Conservation (phyloP, 1,140 invertebrate genomes). For the Mercenaria mercenaria region DNA sequence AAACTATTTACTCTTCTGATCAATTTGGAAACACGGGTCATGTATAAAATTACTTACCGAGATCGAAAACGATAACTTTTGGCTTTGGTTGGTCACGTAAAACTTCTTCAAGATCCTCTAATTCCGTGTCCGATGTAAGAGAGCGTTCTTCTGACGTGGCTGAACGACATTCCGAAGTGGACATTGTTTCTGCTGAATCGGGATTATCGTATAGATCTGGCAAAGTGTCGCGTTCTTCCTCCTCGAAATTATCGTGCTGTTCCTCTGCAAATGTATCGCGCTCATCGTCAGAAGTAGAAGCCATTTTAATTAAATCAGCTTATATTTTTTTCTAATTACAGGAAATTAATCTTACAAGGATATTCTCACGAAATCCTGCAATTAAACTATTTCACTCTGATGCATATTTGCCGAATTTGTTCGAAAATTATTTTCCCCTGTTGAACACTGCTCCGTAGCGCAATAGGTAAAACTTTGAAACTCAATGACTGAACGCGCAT, state of each 20-base stretch:
- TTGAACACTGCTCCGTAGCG: neutral
- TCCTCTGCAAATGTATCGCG: neutral
- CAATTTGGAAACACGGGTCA: too few relatives aligned
- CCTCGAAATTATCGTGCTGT: slow-evolving; percentile 11
- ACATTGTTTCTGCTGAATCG: slow-evolving; percentile 48
- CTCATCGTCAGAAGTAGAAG: slow-evolving; percentile 42
- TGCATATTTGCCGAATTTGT: neutral
- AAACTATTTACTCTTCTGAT: too few relatives aligned
- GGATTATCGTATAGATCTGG: slow-evolving; percentile 57
- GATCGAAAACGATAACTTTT: slow-evolving; percentile 63
- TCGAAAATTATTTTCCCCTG: neutral
- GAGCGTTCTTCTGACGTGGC: slow-evolving; percentile 63
- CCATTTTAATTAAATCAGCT: neutral
- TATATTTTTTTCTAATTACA: neutral
- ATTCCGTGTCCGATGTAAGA: slow-evolving; percentile 49
- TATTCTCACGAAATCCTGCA: neutral
- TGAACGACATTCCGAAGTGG: slow-evolving; percentile 48
- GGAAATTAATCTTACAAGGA: neutral
- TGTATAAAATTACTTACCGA: slow-evolving; percentile 46
- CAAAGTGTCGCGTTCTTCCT: slow-evolving; percentile 55
- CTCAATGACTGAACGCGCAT: slow-evolving; percentile 36
- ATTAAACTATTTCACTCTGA: neutral
- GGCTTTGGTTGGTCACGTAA: slow-evolving; percentile 57
- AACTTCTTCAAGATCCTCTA: slow-evolving; percentile 47
- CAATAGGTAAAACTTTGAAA: slow-evolving; percentile 9